Evolutionary conservation across 2,113 vertebrate species (phyloP), one percentile per base, ranked within the genome.

Genomic region (Rattus norvegicus): DNA sequence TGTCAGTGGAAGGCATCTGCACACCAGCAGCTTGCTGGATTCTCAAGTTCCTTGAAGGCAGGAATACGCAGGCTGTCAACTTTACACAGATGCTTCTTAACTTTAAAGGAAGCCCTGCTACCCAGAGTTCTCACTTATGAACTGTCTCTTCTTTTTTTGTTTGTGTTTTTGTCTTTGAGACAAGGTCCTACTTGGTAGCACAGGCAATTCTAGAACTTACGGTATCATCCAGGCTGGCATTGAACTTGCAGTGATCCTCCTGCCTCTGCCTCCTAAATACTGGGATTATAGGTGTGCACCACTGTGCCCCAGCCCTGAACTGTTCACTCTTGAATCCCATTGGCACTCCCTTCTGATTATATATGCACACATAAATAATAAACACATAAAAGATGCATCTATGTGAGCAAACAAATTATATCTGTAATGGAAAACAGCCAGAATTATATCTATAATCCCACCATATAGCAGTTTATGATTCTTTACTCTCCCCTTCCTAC

Each of bases 381-480:
- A 95, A 33, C 52, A n/a, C 61, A n/a, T 47, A 47, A 43, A 49
- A 69, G 76, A 30, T 94, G 81, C 43, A 61, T 90, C 81, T 59
- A 1, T 54, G 9, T 75, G 61, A 89, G 70, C 49, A 75, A 54
- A 54, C 91, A 73, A 93, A 49, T 91, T 92, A 2, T n/a, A 76
- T 7, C 17, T 90, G 88, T 91, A 85, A 81, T 81, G 88, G 84
- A n/a, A 93, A 93, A 72, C 77, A 76, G 65, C 54, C 7, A 49
- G 75, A 89, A 11, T 73, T 20, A 2, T 39, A 1, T 73, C 86
- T 91, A 0, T 47, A 33, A 80, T 93, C 94, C 80, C 61, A 43
- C 75, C 43, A 4, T 70, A 30, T 9, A 73, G 2, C 80, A 43
- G 67, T 86, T 96, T 92, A 61, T 52, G 0, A 65, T 92, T 86